phyloP scores from a whole-genome alignment of 2,888 invertebrate species.

The Pyralis farinalis region DNA sequence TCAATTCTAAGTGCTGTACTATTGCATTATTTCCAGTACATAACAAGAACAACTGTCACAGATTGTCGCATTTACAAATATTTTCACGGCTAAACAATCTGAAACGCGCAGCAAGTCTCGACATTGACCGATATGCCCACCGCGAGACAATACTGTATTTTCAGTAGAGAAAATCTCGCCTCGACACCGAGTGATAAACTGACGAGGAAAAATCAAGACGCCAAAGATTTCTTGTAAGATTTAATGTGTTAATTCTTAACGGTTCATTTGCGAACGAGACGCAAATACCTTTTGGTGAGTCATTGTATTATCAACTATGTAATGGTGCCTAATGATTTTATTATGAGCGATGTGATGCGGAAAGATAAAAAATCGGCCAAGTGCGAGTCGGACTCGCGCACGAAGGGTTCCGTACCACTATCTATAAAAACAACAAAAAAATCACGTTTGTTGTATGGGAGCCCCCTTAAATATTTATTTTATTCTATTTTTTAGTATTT shows the following conservation, averaged over 20 bases:
- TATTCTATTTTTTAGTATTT: no score
- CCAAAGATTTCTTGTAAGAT: neutral
- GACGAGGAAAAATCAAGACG: slow-evolving; percentile 4
- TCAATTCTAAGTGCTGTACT: no score
- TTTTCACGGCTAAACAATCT: slow-evolving; percentile 15
- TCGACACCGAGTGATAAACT: slow-evolving; percentile 3
- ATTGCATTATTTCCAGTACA: no score
- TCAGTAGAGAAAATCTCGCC: neutral
- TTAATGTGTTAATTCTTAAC: neutral
- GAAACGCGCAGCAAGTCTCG: slow-evolving; percentile 41
- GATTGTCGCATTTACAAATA: no score
- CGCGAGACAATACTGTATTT: slow-evolving; percentile 55
- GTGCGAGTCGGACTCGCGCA: no score
- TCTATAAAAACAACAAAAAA: no score
- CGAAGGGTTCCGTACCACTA: no score
- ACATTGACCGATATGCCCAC: slow-evolving; percentile 68
- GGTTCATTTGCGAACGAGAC: neutral
- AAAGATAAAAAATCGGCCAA: no score
- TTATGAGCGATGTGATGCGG: no score
- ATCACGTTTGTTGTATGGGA: no score
- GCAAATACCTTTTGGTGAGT: neutral
- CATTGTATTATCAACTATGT: neutral
- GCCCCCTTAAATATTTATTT: no score
- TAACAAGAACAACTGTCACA: neutral
- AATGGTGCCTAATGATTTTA: no score